Conservation (phyloP, 1,140 invertebrate species). For the Nebria ingens region DNA sequence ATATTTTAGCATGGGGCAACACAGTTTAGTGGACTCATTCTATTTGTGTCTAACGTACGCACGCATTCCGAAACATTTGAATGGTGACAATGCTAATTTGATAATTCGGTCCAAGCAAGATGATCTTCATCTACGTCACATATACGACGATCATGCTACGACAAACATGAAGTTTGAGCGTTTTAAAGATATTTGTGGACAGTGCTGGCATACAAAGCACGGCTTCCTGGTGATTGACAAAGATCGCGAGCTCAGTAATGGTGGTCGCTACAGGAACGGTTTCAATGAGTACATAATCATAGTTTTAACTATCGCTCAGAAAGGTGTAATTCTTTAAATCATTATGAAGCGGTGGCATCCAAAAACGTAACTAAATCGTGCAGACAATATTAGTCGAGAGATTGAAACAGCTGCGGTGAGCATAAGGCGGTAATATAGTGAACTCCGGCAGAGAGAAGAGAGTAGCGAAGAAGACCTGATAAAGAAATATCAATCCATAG, state of each 20-base stretch:
- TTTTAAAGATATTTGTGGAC: constrained; percentile 26
- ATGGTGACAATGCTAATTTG: constrained; percentile 32
- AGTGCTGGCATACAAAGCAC: constrained; percentile 22
- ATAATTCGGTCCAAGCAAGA: constrained; percentile 32
- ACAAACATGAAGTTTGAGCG: constrained; percentile 26
- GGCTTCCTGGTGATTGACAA: constrained; percentile 27
- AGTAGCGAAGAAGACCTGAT: too few relatives aligned
- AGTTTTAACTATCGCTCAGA: too few relatives aligned
- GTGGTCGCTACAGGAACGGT: constrained; percentile 22
- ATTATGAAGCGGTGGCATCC: too few relatives aligned
- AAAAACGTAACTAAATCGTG: too few relatives aligned
- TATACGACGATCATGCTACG: constrained; percentile 29
- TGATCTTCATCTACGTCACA: too few relatives aligned
- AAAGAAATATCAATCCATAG: too few relatives aligned
- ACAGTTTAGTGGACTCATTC: constrained; percentile 22
- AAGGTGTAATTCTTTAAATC: too few relatives aligned
- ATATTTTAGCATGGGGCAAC: constrained; percentile 28
- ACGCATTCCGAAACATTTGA: constrained; percentile 30
- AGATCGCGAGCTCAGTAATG: constrained; percentile 21
- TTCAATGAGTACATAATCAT: too few relatives aligned
- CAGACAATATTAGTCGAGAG: too few relatives aligned
- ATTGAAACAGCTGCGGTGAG: too few relatives aligned
- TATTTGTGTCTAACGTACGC: constrained; percentile 32
- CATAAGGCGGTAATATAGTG: too few relatives aligned
- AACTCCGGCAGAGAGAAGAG: too few relatives aligned